Conservation (phyloP, 2,888 invertebrate genomes). For the Leucophenga montana region DNA sequence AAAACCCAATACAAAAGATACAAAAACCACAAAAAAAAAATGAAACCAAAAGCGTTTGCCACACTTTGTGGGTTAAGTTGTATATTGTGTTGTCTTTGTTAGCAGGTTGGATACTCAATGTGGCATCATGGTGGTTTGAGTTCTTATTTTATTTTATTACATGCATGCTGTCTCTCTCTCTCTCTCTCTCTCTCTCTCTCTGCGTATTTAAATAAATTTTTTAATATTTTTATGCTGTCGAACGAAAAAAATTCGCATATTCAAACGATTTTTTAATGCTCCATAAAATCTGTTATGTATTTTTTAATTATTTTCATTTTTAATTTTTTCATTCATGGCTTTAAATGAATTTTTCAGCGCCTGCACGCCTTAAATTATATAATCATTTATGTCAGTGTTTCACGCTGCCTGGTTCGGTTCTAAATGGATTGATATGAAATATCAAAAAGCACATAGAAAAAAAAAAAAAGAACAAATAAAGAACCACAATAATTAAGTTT, state of each 20-base stretch:
- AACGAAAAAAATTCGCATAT: background rate
- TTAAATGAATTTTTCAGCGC: conserved; percentile 12
- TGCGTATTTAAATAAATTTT: conserved; percentile 5
- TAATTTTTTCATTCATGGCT: background rate
- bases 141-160: too few species aligned
- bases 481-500: conserved; percentile 5
- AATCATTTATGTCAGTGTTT: conserved; percentile 43
- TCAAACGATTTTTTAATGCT: conserved; percentile 9
- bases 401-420: conserved; percentile 58
- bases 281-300: conserved; percentile 2
- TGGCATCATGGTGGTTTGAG: too few species aligned
- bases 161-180: too few species aligned
- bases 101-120: background rate
- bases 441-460: conserved; percentile 9
- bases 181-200: too few species aligned
- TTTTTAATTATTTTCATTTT: conserved; percentile 20
- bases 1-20: background rate
- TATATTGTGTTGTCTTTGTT: background rate
- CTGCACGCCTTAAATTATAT: conserved; percentile 55
- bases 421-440: conserved; percentile 54
- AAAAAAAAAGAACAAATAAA: background rate
- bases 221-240: conserved; percentile 5
- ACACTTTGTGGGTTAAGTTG: conserved; percentile 18
- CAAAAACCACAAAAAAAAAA: background rate
- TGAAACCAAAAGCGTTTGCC: conserved; percentile 16